Conservation (phyloP, 2,797 vertebrate species). For the Tachyglossus aculeatus region DNA sequence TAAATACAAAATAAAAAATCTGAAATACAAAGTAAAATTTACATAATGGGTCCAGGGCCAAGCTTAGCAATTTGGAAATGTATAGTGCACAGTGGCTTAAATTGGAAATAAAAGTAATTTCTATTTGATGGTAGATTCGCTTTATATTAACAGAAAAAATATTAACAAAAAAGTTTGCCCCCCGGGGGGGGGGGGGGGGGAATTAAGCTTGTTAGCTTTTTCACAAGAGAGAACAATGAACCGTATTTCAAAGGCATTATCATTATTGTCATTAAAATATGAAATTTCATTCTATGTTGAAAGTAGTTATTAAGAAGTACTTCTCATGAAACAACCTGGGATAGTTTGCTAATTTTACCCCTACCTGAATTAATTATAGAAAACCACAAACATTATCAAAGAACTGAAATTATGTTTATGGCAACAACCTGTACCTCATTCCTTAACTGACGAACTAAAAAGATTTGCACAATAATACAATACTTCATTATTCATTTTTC, state of each 20-base stretch:
- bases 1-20: too few species aligned
- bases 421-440: background rate
- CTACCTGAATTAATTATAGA: background rate
- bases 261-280: background rate
- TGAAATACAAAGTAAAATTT: too few species aligned
- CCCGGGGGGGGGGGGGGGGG: background rate
- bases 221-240: background rate
- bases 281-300: background rate
- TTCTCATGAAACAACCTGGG: background rate
- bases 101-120: background rate
- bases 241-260: background rate
- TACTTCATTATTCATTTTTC: background rate
- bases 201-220: background rate
- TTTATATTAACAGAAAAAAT: background rate
- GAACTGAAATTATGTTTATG: background rate
- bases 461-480: background rate
- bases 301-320: background rate
- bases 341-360: background rate
- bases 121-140: background rate
- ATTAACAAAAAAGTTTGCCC: background rate
- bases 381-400: background rate
- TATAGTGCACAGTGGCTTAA: too few species aligned
- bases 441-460: background rate
- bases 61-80: too few species aligned
- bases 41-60: too few species aligned